A percentile compares a stretch with the other conserved stretches of the same genome.
These are phyloP conservation scores for Acrobasis suavella DNA, from an alignment of 2,888 invertebrate species.

Conservation along the genomic window DNA sequence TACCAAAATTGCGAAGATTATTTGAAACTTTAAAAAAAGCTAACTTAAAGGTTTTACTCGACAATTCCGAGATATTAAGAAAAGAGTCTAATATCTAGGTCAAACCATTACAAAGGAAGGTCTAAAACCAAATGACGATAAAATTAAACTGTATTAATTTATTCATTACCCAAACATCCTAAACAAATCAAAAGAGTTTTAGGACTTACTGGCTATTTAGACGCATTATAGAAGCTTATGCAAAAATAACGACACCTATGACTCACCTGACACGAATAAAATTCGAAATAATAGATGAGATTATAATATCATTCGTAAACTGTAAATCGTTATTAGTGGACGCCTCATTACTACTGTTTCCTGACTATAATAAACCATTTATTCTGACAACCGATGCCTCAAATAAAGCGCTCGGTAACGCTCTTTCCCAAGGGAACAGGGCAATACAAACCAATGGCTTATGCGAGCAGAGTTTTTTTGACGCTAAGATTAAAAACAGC, in stretches of 20 bases:
- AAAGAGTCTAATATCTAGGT: conserved; percentile 44
- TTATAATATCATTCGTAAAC: not conserved
- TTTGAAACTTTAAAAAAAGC: conserved; percentile 34
- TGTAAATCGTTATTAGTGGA: not conserved
- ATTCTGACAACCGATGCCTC: not conserved
- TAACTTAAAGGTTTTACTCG: conserved; percentile 36
- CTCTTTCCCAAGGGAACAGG: not conserved
- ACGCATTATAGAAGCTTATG: conserved; percentile 45
- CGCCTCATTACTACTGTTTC: not conserved
- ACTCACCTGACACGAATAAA: conserved; percentile 27
- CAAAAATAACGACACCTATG: conserved; percentile 37
- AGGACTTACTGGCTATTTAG: conserved; percentile 50
- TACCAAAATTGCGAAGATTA: conserved; percentile 32
- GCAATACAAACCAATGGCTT: not conserved
- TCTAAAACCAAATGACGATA: conserved; percentile 39
- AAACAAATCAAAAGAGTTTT: conserved; percentile 46
- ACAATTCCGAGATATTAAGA: conserved; percentile 36
- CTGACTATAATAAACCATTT: too few species aligned
- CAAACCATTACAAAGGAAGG: conserved; percentile 40
- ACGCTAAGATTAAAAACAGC: not conserved
- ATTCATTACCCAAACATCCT: conserved; percentile 35
- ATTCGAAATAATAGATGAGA: not conserved
- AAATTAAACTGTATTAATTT: conserved; percentile 37
- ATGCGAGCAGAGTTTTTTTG: not conserved
- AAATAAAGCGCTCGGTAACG: not conserved